These are phyloP conservation scores for Diplazon laetatorius DNA, from an alignment of 2,888 invertebrate species.

Conservation along the genomic window DNA sequence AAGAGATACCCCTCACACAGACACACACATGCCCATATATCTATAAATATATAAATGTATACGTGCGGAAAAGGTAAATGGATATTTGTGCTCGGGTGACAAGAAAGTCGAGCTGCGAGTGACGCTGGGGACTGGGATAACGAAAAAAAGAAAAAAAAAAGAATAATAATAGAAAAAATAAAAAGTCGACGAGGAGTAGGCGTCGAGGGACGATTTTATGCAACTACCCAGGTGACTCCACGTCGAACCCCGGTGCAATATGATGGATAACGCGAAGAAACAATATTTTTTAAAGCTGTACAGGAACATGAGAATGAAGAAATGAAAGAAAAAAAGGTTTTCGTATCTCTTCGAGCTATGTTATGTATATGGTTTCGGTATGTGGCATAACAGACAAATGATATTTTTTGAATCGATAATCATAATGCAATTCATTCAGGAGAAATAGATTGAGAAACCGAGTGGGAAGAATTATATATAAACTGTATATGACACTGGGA, in stretches of 20 bases:
- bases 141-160: conserved; percentile 2
- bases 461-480: no score
- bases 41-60: neutral
- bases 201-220: conserved; percentile 46
- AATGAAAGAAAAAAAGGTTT: neutral
- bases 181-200: conserved; percentile 9
- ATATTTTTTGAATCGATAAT: no score
- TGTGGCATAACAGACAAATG: no score
- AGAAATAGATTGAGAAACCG: no score
- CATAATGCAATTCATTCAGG: neutral
- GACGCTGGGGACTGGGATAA: conserved; percentile 29
- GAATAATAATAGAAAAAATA: no score
- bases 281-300: conserved; percentile 9
- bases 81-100: conserved; percentile 14
- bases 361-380: no score
- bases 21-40: no score
- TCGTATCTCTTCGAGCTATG: no score
- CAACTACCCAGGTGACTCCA: conserved; percentile 23
- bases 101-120: conserved; percentile 20
- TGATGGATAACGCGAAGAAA: neutral
- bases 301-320: neutral
- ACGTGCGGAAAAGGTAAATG: conserved; percentile 22
- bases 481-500: no score
- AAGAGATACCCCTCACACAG: conserved; percentile 20
- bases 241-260: neutral